phyloP scores from a whole-genome alignment of 2,113 vertebrate species.

The Hipposideros armiger region DNA sequence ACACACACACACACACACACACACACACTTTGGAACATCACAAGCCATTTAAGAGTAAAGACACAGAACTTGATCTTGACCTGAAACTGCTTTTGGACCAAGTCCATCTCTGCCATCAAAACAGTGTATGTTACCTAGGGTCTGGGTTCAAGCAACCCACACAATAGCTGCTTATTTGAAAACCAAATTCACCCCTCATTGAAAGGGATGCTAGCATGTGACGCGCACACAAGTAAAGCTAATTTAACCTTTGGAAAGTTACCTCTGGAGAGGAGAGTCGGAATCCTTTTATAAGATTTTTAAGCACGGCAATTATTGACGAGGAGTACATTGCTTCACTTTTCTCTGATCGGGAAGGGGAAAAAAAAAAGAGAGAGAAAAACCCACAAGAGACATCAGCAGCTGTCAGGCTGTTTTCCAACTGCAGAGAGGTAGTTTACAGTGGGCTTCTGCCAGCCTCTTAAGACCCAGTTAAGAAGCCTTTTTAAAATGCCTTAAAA shows the following conservation, averaged over 20 bases:
- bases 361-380: constrained; percentile 63
- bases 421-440: constrained; percentile 90
- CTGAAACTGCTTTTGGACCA: background rate
- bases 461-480: constrained; percentile 92
- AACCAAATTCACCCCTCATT: constrained; percentile 87
- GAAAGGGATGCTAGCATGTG: constrained; percentile 83
- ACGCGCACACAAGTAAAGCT: constrained; percentile 90
- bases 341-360: constrained; percentile 88
- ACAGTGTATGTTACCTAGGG: constrained; percentile 64
- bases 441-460: constrained; percentile 89
- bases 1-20: background rate
- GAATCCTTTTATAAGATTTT: constrained; percentile 92
- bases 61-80: constrained; percentile 29
- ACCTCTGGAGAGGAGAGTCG: constrained; percentile 88
- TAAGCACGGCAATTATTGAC: constrained; percentile 93
- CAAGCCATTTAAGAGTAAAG: background rate
- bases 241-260: constrained; percentile 92
- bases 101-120: constrained; percentile 62
- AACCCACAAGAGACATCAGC: constrained; percentile 87
- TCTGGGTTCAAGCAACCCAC: constrained; percentile 83
- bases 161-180: constrained; percentile 88
- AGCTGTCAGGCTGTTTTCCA: constrained; percentile 92
- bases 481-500: constrained; percentile 93
- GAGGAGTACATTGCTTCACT: constrained; percentile 90
- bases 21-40: background rate